Percentiles rank a stretch among this genome's conserved stretches.
These are phyloP conservation scores for Drosophila novamexicana DNA, from an alignment of 1,140 invertebrate species.

Conservation along the genomic window DNA sequence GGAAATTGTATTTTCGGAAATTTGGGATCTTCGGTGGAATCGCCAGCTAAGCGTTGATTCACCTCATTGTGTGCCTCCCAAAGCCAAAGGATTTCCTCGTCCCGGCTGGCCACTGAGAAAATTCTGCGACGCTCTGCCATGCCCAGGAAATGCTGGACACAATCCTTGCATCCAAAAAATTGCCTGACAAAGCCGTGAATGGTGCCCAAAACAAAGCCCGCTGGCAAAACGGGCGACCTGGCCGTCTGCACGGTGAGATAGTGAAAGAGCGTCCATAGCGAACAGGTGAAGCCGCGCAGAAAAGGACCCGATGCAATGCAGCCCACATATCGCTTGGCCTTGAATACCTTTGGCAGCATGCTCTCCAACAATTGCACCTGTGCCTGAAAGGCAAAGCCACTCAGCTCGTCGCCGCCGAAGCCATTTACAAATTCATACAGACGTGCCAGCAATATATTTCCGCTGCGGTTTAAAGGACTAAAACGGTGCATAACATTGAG, in stretches of 20 bases:
- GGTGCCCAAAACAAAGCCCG: constrained; percentile 88
- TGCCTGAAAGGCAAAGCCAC: constrained; percentile 33
- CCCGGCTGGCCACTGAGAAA: constrained; percentile 87
- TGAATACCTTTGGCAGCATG: constrained; percentile 47
- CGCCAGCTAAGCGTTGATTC: constrained; percentile 93
- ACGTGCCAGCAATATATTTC: constrained; percentile 20
- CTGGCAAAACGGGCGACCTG: constrained; percentile 83
- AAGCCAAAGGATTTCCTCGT: constrained; percentile 94
- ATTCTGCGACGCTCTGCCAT: constrained; percentile 90
- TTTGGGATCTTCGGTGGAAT: constrained; percentile 94
- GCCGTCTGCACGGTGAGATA: constrained; percentile 93
- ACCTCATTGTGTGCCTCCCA: constrained; percentile 98
- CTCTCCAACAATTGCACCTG: constrained; percentile 21
- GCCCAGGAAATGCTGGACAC: constrained; percentile 91
- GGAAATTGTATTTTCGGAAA: constrained; percentile 97
- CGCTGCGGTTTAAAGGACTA: constrained; percentile 49
- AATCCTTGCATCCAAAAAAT: constrained; percentile 97
- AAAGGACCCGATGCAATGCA: constrained; percentile 87
- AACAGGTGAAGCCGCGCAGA: constrained; percentile 95
- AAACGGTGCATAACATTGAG: constrained; percentile 26
- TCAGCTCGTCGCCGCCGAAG: constrained; percentile 7
- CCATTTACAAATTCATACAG: constrained; percentile 23
- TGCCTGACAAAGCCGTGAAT: constrained; percentile 95
- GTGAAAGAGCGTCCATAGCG: constrained; percentile 97
- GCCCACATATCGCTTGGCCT: constrained; percentile 86